phyloP scores from a whole-genome alignment of 2,888 invertebrate species.

The Gonocerus acuteangulatus region DNA sequence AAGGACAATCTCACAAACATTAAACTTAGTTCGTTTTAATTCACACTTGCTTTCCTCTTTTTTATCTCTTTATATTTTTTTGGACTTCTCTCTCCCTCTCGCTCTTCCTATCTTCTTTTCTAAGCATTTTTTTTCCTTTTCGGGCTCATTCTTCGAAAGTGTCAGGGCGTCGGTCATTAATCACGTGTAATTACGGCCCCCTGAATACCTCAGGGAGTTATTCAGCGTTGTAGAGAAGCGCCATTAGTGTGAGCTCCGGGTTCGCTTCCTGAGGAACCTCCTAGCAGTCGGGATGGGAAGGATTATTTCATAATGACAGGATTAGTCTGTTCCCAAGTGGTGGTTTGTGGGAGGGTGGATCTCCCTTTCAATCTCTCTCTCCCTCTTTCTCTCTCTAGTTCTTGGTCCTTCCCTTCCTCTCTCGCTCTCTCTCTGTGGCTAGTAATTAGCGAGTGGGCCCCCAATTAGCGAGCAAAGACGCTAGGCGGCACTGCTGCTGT shows the following conservation, averaged over 20 bases:
- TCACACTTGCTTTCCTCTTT: constrained; percentile 13
- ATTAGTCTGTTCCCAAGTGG: constrained; percentile 19
- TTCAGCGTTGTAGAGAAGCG: neutral
- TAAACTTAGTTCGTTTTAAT: constrained; percentile 13
- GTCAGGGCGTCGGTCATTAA: constrained; percentile 22
- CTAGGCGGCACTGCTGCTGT: neutral
- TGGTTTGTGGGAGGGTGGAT: neutral
- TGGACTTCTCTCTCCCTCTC: neutral
- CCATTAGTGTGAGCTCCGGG: neutral
- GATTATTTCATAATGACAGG: constrained; percentile 33
- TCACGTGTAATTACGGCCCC: constrained; percentile 24
- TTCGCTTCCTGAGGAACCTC: too few relatives aligned
- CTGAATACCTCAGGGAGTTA: constrained; percentile 5
- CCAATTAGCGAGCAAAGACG: constrained; percentile 22
- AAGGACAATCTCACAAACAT: constrained; percentile 7
- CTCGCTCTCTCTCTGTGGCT: constrained; percentile 3
- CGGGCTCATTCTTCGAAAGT: constrained; percentile 10
- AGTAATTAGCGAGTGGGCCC: constrained; percentile 21
- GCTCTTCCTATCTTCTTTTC: neutral
- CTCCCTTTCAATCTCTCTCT: neutral
- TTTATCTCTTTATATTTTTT: constrained; percentile 5
- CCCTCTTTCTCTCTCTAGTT: neutral
- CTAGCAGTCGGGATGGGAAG: neutral
- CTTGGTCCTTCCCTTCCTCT: neutral
- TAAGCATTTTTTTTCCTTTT: neutral